phyloP scores from a whole-genome alignment of 1,140 invertebrate genomes.

The honey bee (Apis mellifera) region Amel_HAv3.1 CM009932.2:8509501-8510000 shows the following conservation, averaged over 20 bases:
- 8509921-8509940: neutral
- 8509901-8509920: neutral
- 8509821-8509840: too few species aligned
- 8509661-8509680: neutral
- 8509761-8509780: too few species aligned
- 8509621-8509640: neutral
- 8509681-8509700: neutral
- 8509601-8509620: too few species aligned
- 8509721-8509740: too few species aligned
- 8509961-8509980: neutral
- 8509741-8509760: too few species aligned
- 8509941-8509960: neutral
- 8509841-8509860: too few species aligned
- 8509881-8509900: neutral
- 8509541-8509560: conserved; percentile 11
- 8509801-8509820: too few species aligned
- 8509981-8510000: conserved; percentile 1
- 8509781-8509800: too few species aligned
- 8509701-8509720: too few species aligned
- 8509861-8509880: too few species aligned
- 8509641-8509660: too few species aligned
- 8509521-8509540: neutral
- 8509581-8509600: neutral
- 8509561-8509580: neutral
- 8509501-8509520: conserved; percentile 34